Evolutionary conservation across 2,797 vertebrate species (phyloP).

Genomic region (Margarornis squamiger): DNA sequence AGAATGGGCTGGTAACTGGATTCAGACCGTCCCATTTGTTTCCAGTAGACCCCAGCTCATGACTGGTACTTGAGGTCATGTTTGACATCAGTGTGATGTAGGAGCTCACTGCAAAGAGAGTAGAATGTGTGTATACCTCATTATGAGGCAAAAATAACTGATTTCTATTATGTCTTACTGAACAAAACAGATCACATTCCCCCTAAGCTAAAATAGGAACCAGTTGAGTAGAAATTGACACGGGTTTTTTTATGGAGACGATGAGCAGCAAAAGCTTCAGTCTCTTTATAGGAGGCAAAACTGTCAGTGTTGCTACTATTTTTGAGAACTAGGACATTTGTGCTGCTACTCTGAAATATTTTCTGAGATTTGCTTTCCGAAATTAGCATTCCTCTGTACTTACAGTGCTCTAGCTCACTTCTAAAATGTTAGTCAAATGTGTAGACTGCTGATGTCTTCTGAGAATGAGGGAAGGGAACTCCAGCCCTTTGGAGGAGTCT

Average conservation of each 20-base stretch:
- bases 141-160: slow-evolving; percentile 25
- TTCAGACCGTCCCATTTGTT: background rate
- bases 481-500: background rate
- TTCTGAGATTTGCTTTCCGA: slow-evolving; percentile 1
- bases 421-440: background rate
- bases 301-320: slow-evolving; percentile 32
- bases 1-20: background rate
- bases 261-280: slow-evolving; percentile 26
- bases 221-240: slow-evolving; percentile 31
- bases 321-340: slow-evolving; percentile 37
- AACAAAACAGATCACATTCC: background rate
- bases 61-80: background rate
- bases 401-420: background rate
- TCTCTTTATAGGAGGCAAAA: slow-evolving; percentile 10
- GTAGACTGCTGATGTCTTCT: background rate
- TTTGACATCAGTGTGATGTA: slow-evolving; percentile 42
- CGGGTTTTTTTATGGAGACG: background rate
- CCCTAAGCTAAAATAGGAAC: slow-evolving; percentile 38
- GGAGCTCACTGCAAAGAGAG: background rate
- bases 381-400: slow-evolving; percentile 12
- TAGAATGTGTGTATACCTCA: background rate
- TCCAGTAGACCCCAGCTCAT: background rate
- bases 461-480: slow-evolving; percentile 5
- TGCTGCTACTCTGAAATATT: slow-evolving; percentile 18
- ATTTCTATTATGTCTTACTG: slow-evolving; percentile 3